Base-by-base conservation (phyloP, 2,113 vertebrate species). In the Natator depressus region DNA sequence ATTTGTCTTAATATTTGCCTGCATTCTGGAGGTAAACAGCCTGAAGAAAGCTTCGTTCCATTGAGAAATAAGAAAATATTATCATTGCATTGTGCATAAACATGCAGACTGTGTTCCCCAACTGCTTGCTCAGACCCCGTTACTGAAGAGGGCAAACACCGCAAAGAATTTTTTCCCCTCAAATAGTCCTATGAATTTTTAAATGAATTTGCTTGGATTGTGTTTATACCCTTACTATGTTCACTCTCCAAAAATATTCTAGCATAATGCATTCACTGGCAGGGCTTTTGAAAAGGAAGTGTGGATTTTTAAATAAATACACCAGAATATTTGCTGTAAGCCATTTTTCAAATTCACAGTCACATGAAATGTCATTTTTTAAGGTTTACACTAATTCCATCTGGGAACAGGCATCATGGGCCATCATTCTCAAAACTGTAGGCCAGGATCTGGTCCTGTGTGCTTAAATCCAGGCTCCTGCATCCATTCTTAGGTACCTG, bases 81-180 rank as follows among this genome's bases (percentile, higher is more conserved):
- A 83, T 54, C 93, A 82, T 9, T 87, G 54, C 14, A 38, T 10
- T 0, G 0, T n/a, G 20, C 69, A 38, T 55, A 69, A 76, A 38
- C 10, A 57, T 4, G 19, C 7, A 5, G 1, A 22, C 35, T 75
- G 72, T 0, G 0, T 38, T 55, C 78, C 47, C 14, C 42, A 69
- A 29, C 46, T 59, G 35, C 65, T 22, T 35, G 17, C 29, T 72
- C 19, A 38, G 19, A 38, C 1, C 6, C 2, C 22, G 12, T 62
- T 46, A 80, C 0, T 0, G 51, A 42, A 0, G 76, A 22, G 17
- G 80, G 84, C 24, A 80, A 80, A 12, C 51, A 86, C 10, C 57
- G 6, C 24, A 79, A 90, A 91, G 84, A 14, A 7, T 1, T 46
- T 86, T 82, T 86, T 81, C 42, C 42, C 35, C 13, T 92, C 62